Conservation (phyloP, 2,888 invertebrate species). For the Neria commutata region DNA sequence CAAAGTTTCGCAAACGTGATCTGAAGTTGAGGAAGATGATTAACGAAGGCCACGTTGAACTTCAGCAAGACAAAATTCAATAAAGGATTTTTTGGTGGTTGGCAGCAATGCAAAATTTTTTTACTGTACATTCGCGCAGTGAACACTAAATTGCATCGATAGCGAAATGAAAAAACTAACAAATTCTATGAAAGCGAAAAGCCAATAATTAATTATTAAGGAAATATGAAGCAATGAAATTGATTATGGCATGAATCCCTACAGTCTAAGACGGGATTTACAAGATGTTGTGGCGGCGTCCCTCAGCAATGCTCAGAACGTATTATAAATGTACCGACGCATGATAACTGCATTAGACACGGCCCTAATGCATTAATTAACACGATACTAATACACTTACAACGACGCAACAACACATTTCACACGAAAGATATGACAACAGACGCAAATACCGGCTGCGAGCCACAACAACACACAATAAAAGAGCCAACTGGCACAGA, state of each 20-base stretch:
- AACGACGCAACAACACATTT: background rate
- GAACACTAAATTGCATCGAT: too few species aligned
- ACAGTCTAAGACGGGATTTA: constrained; percentile 6
- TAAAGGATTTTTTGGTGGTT: constrained; percentile 5
- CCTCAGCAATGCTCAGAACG: background rate
- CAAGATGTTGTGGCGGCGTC: background rate
- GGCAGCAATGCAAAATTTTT: background rate
- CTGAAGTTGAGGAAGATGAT: constrained; percentile 41
- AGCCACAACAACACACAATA: background rate
- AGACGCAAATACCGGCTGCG: background rate
- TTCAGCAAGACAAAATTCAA: constrained; percentile 6
- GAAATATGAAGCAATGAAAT: background rate
- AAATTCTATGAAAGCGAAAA: too few species aligned
- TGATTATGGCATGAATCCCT: constrained; percentile 8
- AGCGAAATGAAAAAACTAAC: too few species aligned
- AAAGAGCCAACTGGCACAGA: background rate
- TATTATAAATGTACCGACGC: constrained; percentile 5
- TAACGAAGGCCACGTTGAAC: constrained; percentile 26
- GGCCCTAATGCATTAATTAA: constrained; percentile 41
- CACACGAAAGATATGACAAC: background rate
- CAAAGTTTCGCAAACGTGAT: constrained; percentile 43
- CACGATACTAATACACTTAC: constrained; percentile 19
- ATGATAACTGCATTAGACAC: constrained; percentile 29
- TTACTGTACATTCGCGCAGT: too few species aligned
- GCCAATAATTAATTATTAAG: too few species aligned